These are phyloP conservation scores for Linepithema humile DNA, from an alignment of 1,140 invertebrate genomes.

Conservation along the genomic window DNA sequence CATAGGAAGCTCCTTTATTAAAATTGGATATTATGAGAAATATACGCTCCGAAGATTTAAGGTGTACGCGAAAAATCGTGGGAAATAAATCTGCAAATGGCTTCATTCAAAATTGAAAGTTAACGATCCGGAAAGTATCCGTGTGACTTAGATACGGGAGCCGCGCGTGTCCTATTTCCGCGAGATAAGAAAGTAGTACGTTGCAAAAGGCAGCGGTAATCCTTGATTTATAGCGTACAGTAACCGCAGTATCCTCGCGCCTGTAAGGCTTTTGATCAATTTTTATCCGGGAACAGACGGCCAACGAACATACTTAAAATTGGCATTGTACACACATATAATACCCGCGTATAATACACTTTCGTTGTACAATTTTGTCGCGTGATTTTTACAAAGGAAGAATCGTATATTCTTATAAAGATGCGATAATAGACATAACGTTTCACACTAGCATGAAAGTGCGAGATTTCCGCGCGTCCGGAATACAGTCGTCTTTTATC, in stretches of 20 bases:
- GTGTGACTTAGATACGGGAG: not conserved
- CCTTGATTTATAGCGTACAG: conserved; percentile 5
- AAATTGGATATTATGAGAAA: not conserved
- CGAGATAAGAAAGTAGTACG: conserved; percentile 13
- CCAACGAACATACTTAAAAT: not conserved
- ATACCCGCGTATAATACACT: not conserved
- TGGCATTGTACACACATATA: not conserved
- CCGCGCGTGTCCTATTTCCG: not conserved
- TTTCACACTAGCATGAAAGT: not conserved
- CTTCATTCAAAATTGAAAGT: not conserved
- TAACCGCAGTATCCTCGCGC: not conserved
- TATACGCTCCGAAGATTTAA: not conserved
- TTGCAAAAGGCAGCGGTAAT: not conserved
- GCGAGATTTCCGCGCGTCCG: conserved; percentile 3
- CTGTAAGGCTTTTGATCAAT: not conserved
- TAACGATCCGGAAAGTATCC: not conserved
- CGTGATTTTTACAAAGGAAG: too few relatives aligned
- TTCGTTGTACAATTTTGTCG: not conserved
- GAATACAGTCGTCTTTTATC: conserved; percentile 18
- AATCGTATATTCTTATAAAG: not conserved
- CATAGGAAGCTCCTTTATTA: not conserved
- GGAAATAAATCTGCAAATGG: not conserved
- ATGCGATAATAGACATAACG: too few relatives aligned
- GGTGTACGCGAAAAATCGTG: not conserved
- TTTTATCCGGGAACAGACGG: not conserved